Base-by-base conservation (phyloP, 2,113 vertebrate genomes). In the Murina feae region DNA sequence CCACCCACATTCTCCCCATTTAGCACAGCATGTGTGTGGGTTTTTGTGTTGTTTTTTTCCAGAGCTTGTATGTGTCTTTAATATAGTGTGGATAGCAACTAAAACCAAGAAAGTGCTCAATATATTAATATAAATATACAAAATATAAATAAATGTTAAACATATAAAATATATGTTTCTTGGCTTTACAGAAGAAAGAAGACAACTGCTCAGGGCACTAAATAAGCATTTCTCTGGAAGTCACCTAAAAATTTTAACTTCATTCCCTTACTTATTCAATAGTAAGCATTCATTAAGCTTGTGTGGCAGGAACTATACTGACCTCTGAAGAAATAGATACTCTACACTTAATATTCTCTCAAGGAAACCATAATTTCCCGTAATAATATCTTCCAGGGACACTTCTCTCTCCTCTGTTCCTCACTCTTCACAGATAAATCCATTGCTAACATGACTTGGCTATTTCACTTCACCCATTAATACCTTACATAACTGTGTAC, bases 171-270 rank as follows among this genome's bases (percentile, higher is more conserved):
- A 35, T 28, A 23, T 78, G 85, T 51, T 12, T 5, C 5, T 92
- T 81, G 72, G 9, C 2, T 94, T 86, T 68, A 28, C 11, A 35
- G 91, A 79, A 85, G 28, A 30, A 88, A 53, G 63, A 49, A 21
- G 25, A 37, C 1, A 66, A 63, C 2, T 35, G 1, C 3, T 69
- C 16, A 51, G 17, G 32, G 12, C 14, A 86, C 18, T 63, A 55
- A 88, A 65, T 35, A 83, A 83, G 18, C n/a, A 78, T 32, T 76
- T 95, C 92, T 86, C 47, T 87, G 66, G 32, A 93, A 91, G 55
- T 30, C n/a, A 55, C 35, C 42, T 90, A 88, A 71, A 3, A 12
- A 35, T 55, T 94, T 82, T 18, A n/a, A 93, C 58, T 39, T 60
- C 14, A 28, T 53, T 44, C 1, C 0, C 25, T 92, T 85, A 47